Base-by-base conservation (phyloP, 2,113 vertebrate species). In the Thalassoma bifasciatum region DNA sequence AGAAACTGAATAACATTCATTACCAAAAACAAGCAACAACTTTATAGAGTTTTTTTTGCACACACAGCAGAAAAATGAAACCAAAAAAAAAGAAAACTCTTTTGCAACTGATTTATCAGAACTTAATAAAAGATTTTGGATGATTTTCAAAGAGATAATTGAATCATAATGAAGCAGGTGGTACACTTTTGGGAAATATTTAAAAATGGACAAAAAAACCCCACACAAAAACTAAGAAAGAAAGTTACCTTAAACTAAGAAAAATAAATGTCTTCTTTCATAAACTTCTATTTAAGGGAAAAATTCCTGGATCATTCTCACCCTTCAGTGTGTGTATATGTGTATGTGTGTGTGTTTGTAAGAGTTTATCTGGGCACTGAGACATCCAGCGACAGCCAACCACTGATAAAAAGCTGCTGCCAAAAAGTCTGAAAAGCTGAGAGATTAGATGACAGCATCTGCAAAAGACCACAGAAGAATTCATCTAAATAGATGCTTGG, bases 381-480 rank as follows among this genome's bases (percentile, higher is more conserved):
- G 52, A 69, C 62, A 72, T 59, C 37, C 49, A 62, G 66, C 77
- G 79, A 81, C 81, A 81, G 85, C 50, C 70, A 74, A 56, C 11
- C 53, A 54, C 63, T 77, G 86, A 87, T 84, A 78, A 67, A 77
- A 74, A 58, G 56, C 61, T 36, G 73, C 72, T 82, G 81, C 72
- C 85, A 77, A 77, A 66, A 81, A 77, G 59, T 75, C 62, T 76
- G 59, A 72, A 84, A 86, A 77, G 50, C 67, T 24, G 49, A 58
- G 46, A 81, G 79, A 89, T 87, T 81, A 83, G 77, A 73, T 66
- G 82, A 78, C 77, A 83, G 80, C 80, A 81, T 81, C 82, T 83
- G 77, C 72, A 82, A 78, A 83, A 79, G 62, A 82, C 58, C 72
- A 40, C 5, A 17, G 72, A 86, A 58, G 75, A 64, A 59, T 80